Evolutionary conservation across 2,113 vertebrate species (phyloP), one percentile per base, ranked within the genome.

Genomic region (Picathartes gymnocephalus): DNA sequence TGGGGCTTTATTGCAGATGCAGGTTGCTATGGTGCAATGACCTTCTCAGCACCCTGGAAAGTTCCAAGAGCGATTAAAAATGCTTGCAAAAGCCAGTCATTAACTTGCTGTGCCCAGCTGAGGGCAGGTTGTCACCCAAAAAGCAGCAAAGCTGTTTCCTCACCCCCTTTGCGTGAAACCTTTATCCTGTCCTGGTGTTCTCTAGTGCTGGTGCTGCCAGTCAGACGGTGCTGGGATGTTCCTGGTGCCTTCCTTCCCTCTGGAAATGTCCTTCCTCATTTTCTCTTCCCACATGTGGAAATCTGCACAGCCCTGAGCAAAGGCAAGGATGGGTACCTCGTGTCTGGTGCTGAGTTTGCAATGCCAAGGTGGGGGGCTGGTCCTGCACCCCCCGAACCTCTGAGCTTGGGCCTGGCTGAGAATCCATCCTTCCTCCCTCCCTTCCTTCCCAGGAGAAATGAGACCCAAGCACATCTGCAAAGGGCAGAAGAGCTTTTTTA

Each of bases 11-110:
- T 10, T 45, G n/a, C 74, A 83, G 62, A 35, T 47, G 51, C 2
- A 25, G 66, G 81, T 96, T 91, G 70, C 95, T 93, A 77, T 64
- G 66, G 92, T 47, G 50, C 93, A 86, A 45, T 31, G 40, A 89
- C 70, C 83, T 93, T 66, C 44, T 0, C 2, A 91, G 61, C 80
- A 80, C 54, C 70, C 69, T 33, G 50, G 35, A 37, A 94, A 90
- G 73, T 87, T 80, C 62, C 85, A 65, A 76, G 48, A 70, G 35
- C 1, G 9, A 81, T 54, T 53, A 7, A 68, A 71, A 65, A 35
- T 1, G 1, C 50, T 44, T 56, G 45, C 47, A 53, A 37, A 79
- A 73, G 47, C 24, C 5, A 3, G 28, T 40, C 35, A 8, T 3
- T 16, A 70, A 31, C 30, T 69, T 13, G 48, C 56, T 81, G 69